phyloP scores from a whole-genome alignment of 2,113 vertebrate species.

The Neofelis nebulosa region DNA sequence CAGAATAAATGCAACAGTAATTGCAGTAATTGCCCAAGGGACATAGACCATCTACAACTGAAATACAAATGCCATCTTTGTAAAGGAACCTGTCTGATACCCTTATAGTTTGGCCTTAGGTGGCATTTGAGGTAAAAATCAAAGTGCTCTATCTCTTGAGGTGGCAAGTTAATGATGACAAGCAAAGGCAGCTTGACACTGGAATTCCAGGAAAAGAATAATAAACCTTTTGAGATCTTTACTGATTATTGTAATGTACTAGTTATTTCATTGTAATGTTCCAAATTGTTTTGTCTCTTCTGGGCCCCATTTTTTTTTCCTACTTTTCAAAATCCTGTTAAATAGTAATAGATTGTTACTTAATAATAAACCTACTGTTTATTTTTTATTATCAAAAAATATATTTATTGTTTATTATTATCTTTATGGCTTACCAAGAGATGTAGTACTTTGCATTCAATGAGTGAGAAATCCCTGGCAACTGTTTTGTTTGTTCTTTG shows the following conservation, averaged over 20 bases:
- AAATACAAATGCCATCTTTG: neutral
- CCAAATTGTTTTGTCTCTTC: neutral
- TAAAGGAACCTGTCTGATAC: neutral
- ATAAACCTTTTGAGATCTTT: neutral
- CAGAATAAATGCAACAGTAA: constrained; percentile 22
- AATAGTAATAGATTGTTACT: neutral
- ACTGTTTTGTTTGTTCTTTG: neutral
- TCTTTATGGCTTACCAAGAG: neutral
- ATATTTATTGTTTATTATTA: neutral
- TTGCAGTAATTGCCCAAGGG: constrained; percentile 28
- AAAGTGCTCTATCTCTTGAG: neutral
- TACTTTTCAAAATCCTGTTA: neutral
- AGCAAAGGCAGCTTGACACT: neutral
- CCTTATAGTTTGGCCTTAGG: neutral
- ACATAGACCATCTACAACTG: neutral
- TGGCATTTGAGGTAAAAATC: constrained; percentile 29
- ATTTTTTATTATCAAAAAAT: constrained; percentile 34
- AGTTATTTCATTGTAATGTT: neutral
- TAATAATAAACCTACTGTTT: neutral
- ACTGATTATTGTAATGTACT: neutral
- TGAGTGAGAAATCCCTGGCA: neutral
- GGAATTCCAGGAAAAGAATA: neutral
- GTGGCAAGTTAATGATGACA: neutral
- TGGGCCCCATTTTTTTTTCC: neutral
- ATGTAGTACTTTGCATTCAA: neutral